Evolutionary conservation across 2,888 invertebrate genomes (phyloP).

Genomic region (Amiota minor): DNA sequence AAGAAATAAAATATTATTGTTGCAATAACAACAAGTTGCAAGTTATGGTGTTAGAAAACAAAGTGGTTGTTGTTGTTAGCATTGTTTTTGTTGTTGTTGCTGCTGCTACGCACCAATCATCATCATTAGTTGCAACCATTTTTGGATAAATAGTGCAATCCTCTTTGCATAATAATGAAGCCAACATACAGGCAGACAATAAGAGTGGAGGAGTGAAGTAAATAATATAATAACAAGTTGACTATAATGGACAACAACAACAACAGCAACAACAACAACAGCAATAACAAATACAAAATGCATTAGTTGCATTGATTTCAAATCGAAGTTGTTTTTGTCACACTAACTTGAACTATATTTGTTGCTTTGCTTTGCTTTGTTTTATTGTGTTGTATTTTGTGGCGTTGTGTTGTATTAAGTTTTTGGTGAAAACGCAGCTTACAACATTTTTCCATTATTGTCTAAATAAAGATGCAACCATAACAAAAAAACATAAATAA

Average conservation of each 20-base stretch:
- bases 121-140: constrained; percentile 72
- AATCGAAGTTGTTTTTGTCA: not conserved
- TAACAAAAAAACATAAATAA: constrained; percentile 42
- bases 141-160: constrained; percentile 73
- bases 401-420: constrained; percentile 40
- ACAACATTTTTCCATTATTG: constrained; percentile 59
- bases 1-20: constrained; percentile 13
- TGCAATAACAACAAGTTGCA: constrained; percentile 14
- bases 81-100: not conserved
- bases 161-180: constrained; percentile 74
- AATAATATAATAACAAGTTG: constrained; percentile 8
- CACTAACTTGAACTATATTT: constrained; percentile 25
- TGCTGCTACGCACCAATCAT: constrained; percentile 52
- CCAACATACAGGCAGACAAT: constrained; percentile 36
- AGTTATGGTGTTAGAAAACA: constrained; percentile 13
- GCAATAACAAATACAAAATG: constrained; percentile 7
- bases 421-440: constrained; percentile 64
- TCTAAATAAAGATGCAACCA: constrained; percentile 64
- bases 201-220: not conserved
- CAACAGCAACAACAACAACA: constrained; percentile 20
- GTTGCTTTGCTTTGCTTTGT: not conserved
- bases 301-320: constrained; percentile 1
- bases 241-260: constrained; percentile 11
- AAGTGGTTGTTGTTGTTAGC: not conserved
- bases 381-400: constrained; percentile 21